Evolutionary conservation across 2,113 vertebrate genomes (phyloP).

Genomic region (Cyprinodon tularosa): DNA sequence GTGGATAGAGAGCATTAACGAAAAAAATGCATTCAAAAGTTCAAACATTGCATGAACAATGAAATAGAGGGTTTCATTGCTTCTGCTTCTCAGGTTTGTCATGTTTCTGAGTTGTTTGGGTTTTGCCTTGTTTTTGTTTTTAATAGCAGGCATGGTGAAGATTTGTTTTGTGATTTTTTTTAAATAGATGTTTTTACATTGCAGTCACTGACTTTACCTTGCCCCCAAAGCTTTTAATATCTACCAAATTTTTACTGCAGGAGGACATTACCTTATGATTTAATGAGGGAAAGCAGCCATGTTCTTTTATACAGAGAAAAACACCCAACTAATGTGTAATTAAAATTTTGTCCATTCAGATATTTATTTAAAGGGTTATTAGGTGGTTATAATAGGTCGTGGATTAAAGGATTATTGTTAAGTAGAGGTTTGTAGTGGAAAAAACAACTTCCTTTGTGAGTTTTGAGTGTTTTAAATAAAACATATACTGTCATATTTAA

Average conservation of each 20-base stretch:
- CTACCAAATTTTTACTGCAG: not conserved
- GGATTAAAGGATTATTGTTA: constrained; percentile 22
- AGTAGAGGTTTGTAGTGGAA: constrained; percentile 22
- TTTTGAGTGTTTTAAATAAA: constrained; percentile 10
- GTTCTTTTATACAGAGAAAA: not conserved
- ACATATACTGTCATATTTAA: constrained; percentile 6
- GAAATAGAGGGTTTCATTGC: constrained; percentile 49
- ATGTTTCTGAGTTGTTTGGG: constrained; percentile 9
- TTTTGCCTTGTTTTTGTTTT: constrained; percentile 15
- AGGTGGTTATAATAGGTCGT: constrained; percentile 38
- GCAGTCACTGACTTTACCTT: not conserved
- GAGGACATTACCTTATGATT: not conserved
- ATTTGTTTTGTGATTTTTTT: constrained; percentile 1
- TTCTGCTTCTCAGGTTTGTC: constrained; percentile 50
- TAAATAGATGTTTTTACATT: not conserved
- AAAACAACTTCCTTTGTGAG: constrained; percentile 11
- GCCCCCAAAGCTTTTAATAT: not conserved
- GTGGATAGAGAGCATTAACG: constrained; percentile 19
- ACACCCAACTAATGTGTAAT: not conserved
- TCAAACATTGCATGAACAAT: constrained; percentile 52
- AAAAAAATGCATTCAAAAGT: constrained; percentile 16
- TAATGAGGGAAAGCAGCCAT: not conserved
- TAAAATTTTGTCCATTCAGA: constrained; percentile 22
- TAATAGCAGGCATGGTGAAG: not conserved
- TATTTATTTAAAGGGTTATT: constrained; percentile 25